Conservation (phyloP, 2,888 invertebrate species). For the Philereme transversata region DNA sequence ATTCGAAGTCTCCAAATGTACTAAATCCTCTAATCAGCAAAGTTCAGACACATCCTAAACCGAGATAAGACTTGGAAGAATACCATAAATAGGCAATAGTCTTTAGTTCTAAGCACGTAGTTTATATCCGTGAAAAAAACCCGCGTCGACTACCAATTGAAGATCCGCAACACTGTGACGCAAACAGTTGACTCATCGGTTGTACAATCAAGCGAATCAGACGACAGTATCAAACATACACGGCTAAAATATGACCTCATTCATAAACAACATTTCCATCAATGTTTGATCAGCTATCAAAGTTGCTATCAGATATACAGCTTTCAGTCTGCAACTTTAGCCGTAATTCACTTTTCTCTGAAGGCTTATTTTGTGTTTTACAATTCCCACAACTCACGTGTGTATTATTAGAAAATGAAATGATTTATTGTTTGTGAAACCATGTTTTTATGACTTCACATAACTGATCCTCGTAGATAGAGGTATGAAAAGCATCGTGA, state of each 20-base stretch:
- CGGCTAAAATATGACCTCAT: constrained; percentile 27
- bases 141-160: constrained; percentile 25
- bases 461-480: too few relatives aligned
- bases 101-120: constrained; percentile 48
- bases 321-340: background rate
- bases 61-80: background rate
- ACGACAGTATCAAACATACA: constrained; percentile 30
- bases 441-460: too few relatives aligned
- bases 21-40: too few relatives aligned
- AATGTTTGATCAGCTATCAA: background rate
- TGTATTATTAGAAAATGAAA: too few relatives aligned
- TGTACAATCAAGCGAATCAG: constrained; percentile 29
- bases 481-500: too few relatives aligned
- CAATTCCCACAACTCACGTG: too few relatives aligned
- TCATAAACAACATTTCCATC: constrained; percentile 10
- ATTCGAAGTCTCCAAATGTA: too few relatives aligned
- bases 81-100: background rate
- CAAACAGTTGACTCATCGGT: constrained; percentile 42
- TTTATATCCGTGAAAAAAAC: constrained; percentile 48
- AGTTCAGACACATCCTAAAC: background rate
- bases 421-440: too few relatives aligned
- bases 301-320: background rate
- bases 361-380: too few relatives aligned
- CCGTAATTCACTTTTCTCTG: background rate
- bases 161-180: constrained; percentile 38